Percentiles rank a stretch among this genome's conserved stretches.
Evolutionary conservation across 2,888 invertebrate genomes (phyloP).

Genomic region (Selenia dentaria): DNA sequence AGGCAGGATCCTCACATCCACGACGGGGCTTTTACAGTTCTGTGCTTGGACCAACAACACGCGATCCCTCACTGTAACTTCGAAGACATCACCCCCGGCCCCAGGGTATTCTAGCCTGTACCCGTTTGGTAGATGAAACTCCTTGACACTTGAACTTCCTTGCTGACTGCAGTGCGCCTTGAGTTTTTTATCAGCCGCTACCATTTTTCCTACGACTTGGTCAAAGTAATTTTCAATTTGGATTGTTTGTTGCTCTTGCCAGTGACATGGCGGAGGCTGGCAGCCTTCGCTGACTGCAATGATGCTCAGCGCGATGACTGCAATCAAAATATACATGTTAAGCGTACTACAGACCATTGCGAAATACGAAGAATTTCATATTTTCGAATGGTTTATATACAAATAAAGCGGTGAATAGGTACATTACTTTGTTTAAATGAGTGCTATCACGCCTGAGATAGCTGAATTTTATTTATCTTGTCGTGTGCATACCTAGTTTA

Average conservation of each 20-base stretch:
- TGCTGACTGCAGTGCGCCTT: conserved; percentile 19
- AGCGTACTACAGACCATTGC: too few species aligned
- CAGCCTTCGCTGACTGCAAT: conserved; percentile 19
- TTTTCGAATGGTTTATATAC: too few species aligned
- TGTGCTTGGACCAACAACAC: conserved; percentile 12
- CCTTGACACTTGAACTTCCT: conserved; percentile 8
- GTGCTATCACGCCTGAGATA: too few species aligned
- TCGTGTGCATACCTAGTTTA: too few species aligned
- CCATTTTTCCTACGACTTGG: conserved; percentile 22
- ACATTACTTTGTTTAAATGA: too few species aligned
- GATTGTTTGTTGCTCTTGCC: conserved; percentile 8
- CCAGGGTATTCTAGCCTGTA: conserved; percentile 19
- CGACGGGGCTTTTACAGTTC: conserved; percentile 13
- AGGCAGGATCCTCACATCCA: conserved; percentile 22
- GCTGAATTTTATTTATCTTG: too few species aligned
- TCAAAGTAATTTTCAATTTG: conserved; percentile 26
- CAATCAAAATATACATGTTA: conserved; percentile 18
- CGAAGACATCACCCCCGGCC: conserved; percentile 3
- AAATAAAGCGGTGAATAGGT: too few species aligned
- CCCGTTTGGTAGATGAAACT: conserved; percentile 5
- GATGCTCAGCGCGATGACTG: conserved; percentile 11
- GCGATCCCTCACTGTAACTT: conserved; percentile 20
- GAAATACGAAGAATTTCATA: too few species aligned
- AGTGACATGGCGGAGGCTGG: conserved; percentile 27
- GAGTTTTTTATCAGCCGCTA: conserved; percentile 20